Evolutionary conservation across 35 echinoderm and acorn worm genomes (phyloP).

Genomic region (Ptychodera flava): DNA sequence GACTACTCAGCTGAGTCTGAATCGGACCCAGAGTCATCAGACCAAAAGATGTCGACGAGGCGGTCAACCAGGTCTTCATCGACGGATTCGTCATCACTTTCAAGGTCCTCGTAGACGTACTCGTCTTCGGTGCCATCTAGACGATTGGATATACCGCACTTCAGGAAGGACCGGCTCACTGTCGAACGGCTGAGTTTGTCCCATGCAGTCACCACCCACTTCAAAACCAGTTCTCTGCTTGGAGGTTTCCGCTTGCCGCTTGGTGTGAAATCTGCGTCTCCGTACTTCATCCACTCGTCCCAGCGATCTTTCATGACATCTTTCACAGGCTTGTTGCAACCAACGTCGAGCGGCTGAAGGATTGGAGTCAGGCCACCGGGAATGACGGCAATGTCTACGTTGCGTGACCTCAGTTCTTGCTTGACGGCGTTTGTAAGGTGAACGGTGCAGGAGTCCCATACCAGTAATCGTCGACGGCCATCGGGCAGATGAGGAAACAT

Average conservation of each 20-base stretch:
- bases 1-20: too few species aligned
- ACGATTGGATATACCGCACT: slow-evolving; percentile 7
- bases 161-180: slow-evolving; percentile 7
- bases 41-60: too few species aligned
- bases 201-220: slow-evolving; percentile 20
- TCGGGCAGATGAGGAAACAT: too few species aligned
- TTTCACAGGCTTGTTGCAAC: slow-evolving; percentile 17
- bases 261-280: not conserved
- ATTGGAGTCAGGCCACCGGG: slow-evolving; percentile 24
- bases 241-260: slow-evolving; percentile 9
- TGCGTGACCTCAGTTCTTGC: too few species aligned
- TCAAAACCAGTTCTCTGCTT: slow-evolving; percentile 11
- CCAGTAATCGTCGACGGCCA: too few species aligned
- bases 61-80: slow-evolving; percentile 6
- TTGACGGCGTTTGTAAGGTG: too few species aligned
- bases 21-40: too few species aligned
- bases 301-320: not conserved
- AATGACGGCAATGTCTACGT: slow-evolving; percentile 18
- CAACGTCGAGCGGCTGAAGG: slow-evolving; percentile 18
- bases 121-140: slow-evolving; percentile 20
- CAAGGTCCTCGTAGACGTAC: not conserved
- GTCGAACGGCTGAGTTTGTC: slow-evolving; percentile 18
- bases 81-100: slow-evolving; percentile 5
- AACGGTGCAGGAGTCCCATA: too few species aligned
- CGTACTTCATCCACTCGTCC: slow-evolving; percentile 20